Base-by-base conservation (phyloP, 2,888 invertebrate genomes). In the Nomada fabriciana region DNA sequence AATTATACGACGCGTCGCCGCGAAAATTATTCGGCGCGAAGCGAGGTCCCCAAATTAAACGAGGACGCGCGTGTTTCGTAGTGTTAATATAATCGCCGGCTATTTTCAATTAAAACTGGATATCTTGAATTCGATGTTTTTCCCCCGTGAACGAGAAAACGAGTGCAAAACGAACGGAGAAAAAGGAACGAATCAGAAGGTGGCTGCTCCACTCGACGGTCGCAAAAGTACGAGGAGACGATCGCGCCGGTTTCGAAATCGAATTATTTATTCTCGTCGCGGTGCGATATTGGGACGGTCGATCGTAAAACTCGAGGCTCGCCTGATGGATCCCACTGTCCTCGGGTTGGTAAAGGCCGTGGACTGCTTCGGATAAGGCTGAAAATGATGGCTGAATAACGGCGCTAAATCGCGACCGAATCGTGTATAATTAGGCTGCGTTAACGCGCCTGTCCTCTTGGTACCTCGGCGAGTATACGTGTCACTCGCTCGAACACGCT, bases 381-480 rank as follows among this genome's bases (percentile, higher is more conserved):
- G 82, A 80, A 86, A 89, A 87, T 87, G 82, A 90, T 86, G 87
- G 80, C 70, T 82, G 82, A 89, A 88, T 91, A 91, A 90, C 90
- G 90, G 89, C 88, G 84, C 75, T 87, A 89, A 88, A 88, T 88
- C 89, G 84, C 84, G 82, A 80, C 84, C 86, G 84, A 89, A 88
- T 89, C 86, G 84, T 84, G 83, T 83, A 89, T 90, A 91, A 91
- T 91, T 91, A 88, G 89, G 86, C 85, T 84, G 83, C 75, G 77
- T 82, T 81, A 75, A 78, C 64, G 50, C 67, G 60, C 69, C 59
- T 69, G 60, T 25, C 75, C 61, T 57, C 20, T 52, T 47, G 36
- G 42, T 42, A 43, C 25, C 60, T 50, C 42, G 60, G 15, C 0
- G 15, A 47, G 11, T 53, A 60, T 60, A 52, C 64, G 81, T 25